A percentile compares a stretch with the other conserved stretches of the same genome.
Conservation (phyloP, 1,140 invertebrate species). For the Psilanteris sp. region DNA sequence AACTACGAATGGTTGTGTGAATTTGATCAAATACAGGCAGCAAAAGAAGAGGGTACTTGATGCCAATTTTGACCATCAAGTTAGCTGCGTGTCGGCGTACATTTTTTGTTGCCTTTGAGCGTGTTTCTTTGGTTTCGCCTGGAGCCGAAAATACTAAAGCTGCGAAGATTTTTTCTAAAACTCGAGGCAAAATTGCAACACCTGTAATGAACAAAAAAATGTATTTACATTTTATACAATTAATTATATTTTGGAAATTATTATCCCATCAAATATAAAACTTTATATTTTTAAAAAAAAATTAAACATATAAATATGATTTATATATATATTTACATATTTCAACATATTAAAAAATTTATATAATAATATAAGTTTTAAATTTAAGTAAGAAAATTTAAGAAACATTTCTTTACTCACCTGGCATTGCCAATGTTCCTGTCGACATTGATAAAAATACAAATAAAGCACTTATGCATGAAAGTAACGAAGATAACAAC, state of each 20-base stretch:
- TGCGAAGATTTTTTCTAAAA: slow-evolving; percentile 92
- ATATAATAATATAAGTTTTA: no score
- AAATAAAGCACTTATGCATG: slow-evolving; percentile 93
- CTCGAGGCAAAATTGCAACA: slow-evolving; percentile 86
- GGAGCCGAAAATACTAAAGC: slow-evolving; percentile 87
- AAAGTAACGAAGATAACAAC: slow-evolving; percentile 89
- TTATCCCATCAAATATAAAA: no score
- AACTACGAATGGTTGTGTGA: slow-evolving; percentile 82
- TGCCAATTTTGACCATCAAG: slow-evolving; percentile 92
- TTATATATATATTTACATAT: no score
- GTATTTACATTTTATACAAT: no score
- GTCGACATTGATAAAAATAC: slow-evolving; percentile 93
- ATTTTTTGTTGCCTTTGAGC: slow-evolving; percentile 89
- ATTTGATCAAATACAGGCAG: slow-evolving; percentile 93
- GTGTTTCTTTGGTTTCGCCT: slow-evolving; percentile 80
- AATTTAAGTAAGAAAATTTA: background rate
- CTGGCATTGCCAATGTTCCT: slow-evolving; percentile 86
- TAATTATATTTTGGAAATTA: no score
- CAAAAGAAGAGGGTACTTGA: slow-evolving; percentile 90
- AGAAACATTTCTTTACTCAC: background rate
- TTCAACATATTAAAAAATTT: no score
- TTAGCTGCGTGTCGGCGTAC: slow-evolving; percentile 93
- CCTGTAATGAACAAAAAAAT: slow-evolving; percentile 66
- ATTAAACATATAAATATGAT: no score
- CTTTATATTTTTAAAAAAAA: no score